Percentiles rank a stretch among this genome's conserved stretches.
Evolutionary conservation across 2,888 invertebrate genomes (phyloP).

Genomic region (Anticlea derivata): DNA sequence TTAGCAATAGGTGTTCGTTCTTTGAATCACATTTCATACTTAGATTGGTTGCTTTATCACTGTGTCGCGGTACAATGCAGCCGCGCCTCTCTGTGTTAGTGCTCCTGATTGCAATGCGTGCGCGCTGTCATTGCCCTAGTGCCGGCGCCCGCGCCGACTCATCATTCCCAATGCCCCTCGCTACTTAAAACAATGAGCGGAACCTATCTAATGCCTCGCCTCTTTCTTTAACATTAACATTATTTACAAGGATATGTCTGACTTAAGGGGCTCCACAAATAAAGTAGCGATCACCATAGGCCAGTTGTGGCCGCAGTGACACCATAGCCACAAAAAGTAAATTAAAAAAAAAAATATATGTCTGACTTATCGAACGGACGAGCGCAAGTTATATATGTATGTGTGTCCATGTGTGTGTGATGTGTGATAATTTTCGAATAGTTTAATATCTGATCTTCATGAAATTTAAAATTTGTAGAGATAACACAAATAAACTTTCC

Average conservation of each 20-base stretch:
- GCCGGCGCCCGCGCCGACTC: conserved; percentile 29
- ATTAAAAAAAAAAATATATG: too few species aligned
- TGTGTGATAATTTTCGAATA: too few species aligned
- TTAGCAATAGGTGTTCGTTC: not conserved
- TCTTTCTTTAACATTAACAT: conserved; percentile 33
- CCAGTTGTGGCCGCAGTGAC: too few species aligned
- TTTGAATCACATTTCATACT: conserved; percentile 11
- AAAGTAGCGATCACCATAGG: too few species aligned
- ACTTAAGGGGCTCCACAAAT: too few species aligned
- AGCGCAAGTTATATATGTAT: too few species aligned
- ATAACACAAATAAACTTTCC: too few species aligned
- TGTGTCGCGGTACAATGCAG: conserved; percentile 26
- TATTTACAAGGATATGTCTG: conserved; percentile 8
- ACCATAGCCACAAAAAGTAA: too few species aligned
- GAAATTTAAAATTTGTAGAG: too few species aligned
- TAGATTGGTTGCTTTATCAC: conserved; percentile 18
- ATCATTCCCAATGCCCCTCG: conserved; percentile 44
- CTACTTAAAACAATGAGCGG: conserved; percentile 69
- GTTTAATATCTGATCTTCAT: too few species aligned
- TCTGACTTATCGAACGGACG: too few species aligned
- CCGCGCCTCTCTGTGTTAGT: conserved; percentile 44
- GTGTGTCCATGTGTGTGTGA: too few species aligned
- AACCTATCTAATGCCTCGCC: conserved; percentile 59
- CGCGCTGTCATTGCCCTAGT: conserved; percentile 70
- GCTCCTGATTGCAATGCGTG: conserved; percentile 64